Base-by-base conservation (phyloP, 2,888 invertebrate genomes). In the Drosophila kuntzei region DNA sequence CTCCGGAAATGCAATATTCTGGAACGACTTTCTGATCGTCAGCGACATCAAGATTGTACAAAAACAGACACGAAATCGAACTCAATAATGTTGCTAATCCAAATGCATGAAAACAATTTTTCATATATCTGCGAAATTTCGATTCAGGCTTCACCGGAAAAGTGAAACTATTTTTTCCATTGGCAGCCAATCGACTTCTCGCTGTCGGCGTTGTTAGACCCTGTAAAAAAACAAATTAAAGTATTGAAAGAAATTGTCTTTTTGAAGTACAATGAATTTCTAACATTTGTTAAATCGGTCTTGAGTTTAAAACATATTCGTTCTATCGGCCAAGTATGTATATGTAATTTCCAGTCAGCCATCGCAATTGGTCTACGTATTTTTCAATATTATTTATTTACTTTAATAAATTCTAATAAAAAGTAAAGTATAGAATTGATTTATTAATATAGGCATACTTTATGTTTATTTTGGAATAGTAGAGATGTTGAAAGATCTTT, bases 151-250 rank as follows among this genome's bases (percentile, higher is more conserved):
- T 18, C 1, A 22, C 12, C 2, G 54, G 57, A 5, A 69, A 18
- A 7, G 25, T n/a, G 2, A 86, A 59, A 6, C 6, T 27, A 44
- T 82, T 82, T 11, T 67, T 58, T 0, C 88, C 88, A 9, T 69
- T 25, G 1, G 44, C 14, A 0, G 1, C 1, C 20, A 86, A 36
- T 4, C 57, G 73, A 1, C 3, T 11, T 0, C n/a, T 18, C 2
- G 73, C 86, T n/a, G 0, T 6, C 2, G 18, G 20, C 0, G 44
- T 12, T 8, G 41, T 37, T 0, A 85, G 34, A 0, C 87, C 81
- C 81, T 82, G 18, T 3, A 20, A 41, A 22, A 41, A n/a, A 0
- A 51, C 20, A 12, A 29, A 12, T 11, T 2, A 34, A 6, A 32
- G 3, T 29, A 29, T 25, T 12, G 12, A 6, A 12, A 7, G 7